These are phyloP conservation scores for Gerris lacustris DNA, from an alignment of 2,888 invertebrate genomes.

Conservation along the genomic window DNA sequence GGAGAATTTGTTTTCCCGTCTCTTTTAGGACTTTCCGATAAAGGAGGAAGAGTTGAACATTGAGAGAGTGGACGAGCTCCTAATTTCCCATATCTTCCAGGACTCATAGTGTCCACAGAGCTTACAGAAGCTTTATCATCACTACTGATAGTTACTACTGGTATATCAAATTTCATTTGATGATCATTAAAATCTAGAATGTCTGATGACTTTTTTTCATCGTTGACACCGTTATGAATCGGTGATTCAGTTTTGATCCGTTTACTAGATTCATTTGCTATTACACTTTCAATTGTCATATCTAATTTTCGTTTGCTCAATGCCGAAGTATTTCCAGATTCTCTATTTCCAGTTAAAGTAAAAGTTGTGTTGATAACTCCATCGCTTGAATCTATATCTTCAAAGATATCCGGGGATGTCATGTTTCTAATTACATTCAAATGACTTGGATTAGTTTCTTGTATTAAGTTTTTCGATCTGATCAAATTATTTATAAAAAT, in stretches of 20 bases:
- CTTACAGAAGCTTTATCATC: background rate
- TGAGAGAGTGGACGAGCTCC: background rate
- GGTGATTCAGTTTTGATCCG: background rate
- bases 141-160: background rate
- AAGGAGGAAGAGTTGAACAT: background rate
- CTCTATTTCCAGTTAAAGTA: background rate
- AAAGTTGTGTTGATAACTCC: background rate
- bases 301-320: background rate
- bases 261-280: background rate
- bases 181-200: background rate
- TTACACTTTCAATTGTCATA: background rate
- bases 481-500: constrained; percentile 33
- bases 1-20: background rate
- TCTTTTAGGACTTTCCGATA: background rate
- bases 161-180: background rate
- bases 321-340: background rate
- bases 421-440: background rate
- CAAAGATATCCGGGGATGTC: constrained; percentile 8
- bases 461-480: no score
- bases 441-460: background rate
- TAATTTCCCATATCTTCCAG: background rate
- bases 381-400: background rate
- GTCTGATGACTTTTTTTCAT: background rate
- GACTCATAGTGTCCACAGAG: background rate
- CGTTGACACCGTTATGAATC: background rate